Evolutionary conservation across 1,140 invertebrate species (phyloP), one percentile per base, ranked within the genome.

Genomic region (Pseudomyrmex sp.): DNA sequence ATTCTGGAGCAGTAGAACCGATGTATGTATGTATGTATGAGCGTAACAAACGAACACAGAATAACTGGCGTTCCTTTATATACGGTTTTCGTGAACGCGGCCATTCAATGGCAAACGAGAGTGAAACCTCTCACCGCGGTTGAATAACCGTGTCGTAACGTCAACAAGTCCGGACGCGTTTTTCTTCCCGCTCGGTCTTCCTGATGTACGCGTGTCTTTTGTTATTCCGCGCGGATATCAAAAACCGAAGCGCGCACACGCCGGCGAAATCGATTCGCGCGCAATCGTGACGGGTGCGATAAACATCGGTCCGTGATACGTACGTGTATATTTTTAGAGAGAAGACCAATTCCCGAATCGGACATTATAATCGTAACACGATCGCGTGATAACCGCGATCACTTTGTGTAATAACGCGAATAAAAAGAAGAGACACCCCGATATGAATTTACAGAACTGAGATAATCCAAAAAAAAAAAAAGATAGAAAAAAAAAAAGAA

Each of bases 91-190:
- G 87, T 59, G 83, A 58, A 48, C 82, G 48, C 61, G 26, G 50
- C 44, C 54, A 56, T 62, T 66, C 73, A 79, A 58, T 65, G 50
- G 44, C 82, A 54, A 83, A 85, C 85, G 76, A 87, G 85, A 88
- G 87, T 88, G 87, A 88, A 88, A 88, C 83, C 61, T 75, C 20
- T 44, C 59, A 35, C 35, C 35, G 35, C 70, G 76, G 76, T 88
- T 88, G 86, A 82, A 87, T 88, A 88, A 88, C 85, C 54, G 83
- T 82, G 85, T 87, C 82, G 87, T 82, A 88, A 88, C 82, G 52
- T 44, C 58, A 85, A 82, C 75, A 88, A 87, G 68, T 35, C 74
- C 52, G 5, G 58, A 20, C 18, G 44, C 18, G 44, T 46, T 72
- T 62, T 46, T 50, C 66, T 58, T 13, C 13, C 50, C 48, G n/a